phyloP scores from a whole-genome alignment of 2,888 invertebrate genomes.

The Rhogogaster chlorosoma region DNA sequence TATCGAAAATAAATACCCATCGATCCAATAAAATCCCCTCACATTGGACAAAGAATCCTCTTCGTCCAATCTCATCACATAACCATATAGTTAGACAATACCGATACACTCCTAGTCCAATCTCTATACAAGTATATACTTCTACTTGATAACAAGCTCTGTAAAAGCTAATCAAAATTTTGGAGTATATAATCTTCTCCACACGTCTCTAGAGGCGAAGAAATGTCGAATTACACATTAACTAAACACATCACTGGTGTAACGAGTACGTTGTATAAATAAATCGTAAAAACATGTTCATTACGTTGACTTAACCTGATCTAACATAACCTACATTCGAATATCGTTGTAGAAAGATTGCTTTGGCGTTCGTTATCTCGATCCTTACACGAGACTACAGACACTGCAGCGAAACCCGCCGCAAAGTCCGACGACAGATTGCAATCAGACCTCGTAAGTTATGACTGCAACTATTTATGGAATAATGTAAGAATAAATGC shows the following conservation, averaged over 20 bases:
- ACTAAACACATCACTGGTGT: slow-evolving; percentile 6
- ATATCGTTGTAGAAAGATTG: slow-evolving; percentile 21
- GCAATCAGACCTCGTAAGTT: slow-evolving; percentile 18
- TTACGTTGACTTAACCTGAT: not conserved
- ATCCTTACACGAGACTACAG: not conserved
- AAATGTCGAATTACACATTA: slow-evolving; percentile 34
- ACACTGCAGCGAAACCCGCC: not conserved
- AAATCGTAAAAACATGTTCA: not conserved
- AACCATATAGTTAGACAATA: not conserved
- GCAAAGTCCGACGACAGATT: not conserved
- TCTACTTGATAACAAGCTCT: not conserved
- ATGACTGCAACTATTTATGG: not conserved
- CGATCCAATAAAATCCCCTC: not conserved
- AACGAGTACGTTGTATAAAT: slow-evolving; percentile 22
- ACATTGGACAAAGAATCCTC: not conserved
- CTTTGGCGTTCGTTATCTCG: slow-evolving; percentile 37
- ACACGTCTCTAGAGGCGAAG: not conserved
- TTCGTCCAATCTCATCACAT: not conserved
- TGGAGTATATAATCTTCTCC: not conserved
- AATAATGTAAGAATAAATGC: not conserved
- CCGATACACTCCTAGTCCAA: not conserved
- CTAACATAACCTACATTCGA: slow-evolving; percentile 5
- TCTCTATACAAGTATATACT: not conserved
- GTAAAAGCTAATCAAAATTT: not conserved
- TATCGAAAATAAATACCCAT: not conserved